Evolutionary conservation across 2,797 vertebrate species (phyloP).

Genomic region (Columba guinea): DNA sequence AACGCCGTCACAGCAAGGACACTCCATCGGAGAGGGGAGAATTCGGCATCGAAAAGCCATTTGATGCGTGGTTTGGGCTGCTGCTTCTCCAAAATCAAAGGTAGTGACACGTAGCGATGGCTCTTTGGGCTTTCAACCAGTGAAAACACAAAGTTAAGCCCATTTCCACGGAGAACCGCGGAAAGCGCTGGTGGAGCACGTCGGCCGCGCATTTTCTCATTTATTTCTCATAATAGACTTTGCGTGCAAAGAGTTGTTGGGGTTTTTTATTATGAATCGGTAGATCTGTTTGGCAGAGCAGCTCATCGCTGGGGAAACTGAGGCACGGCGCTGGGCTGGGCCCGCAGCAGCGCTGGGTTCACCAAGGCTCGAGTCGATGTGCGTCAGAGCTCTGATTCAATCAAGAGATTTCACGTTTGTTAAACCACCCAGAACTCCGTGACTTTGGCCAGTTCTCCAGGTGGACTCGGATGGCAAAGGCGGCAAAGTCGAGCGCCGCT

Average conservation of each 20-base stretch:
- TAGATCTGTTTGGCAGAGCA: neutral
- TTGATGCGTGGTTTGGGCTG: neutral
- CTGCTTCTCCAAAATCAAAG: fast-evolving
- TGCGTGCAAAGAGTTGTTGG: neutral
- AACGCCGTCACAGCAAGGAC: neutral
- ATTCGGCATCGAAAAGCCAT: neutral
- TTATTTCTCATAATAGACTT: neutral
- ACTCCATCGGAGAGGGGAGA: neutral
- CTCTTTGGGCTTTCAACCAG: neutral
- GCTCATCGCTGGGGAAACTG: neutral
- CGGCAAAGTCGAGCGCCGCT: neutral
- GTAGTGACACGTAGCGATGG: fast-evolving
- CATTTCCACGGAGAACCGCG: neutral
- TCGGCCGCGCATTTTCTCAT: fast-evolving
- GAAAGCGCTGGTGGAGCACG: neutral
- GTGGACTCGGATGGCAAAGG: neutral
- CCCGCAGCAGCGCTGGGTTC: neutral
- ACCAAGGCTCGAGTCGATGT: fast-evolving
- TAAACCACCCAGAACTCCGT: neutral
- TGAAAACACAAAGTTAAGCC: neutral
- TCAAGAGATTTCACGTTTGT: neutral
- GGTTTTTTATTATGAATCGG: neutral
- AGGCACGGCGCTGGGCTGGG: neutral
- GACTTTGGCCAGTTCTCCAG: neutral
- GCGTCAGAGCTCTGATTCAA: slow-evolving; percentile 4